phyloP scores from a whole-genome alignment of 2,113 vertebrate species.

The mouse (Mus musculus) region GRCm39 chr5:125759501-125760000 shows the following conservation, averaged over 20 bases:
- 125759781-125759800: not conserved
- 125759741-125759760: not conserved
- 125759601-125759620: constrained; percentile 2
- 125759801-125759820: not conserved
- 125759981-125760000: accelerated
- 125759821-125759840: not conserved
- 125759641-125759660: not conserved
- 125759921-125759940: not conserved
- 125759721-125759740: not conserved
- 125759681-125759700: not conserved
- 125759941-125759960: not conserved
- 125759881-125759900: accelerated
- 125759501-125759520: no score
- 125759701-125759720: not conserved
- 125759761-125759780: not conserved
- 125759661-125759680: not conserved
- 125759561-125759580: not conserved
- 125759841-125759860: not conserved
- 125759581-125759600: not conserved
- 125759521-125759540: not conserved
- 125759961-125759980: not conserved
- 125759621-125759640: not conserved
- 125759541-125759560: not conserved
- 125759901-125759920: not conserved
- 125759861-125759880: not conserved